These are phyloP conservation scores for Ianthella basta DNA, from an alignment of 37 sponge, comb jelly and placozoan species.

Conservation along the genomic window DNA sequence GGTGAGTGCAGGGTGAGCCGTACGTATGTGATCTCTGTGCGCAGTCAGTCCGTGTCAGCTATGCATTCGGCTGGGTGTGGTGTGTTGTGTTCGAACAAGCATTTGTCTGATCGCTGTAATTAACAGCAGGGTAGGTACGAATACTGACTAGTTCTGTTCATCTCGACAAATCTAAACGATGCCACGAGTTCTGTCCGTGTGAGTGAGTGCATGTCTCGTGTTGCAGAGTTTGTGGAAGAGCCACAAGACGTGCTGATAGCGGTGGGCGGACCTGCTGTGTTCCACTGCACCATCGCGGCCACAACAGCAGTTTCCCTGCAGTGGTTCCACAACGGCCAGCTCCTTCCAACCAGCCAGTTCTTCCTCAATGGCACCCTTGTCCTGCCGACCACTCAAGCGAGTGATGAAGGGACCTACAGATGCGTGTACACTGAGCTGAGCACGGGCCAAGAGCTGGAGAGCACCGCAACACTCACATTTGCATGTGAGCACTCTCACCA, in stretches of 20 bases:
- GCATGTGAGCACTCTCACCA: constrained; percentile 57
- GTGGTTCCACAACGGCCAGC: constrained; percentile 44
- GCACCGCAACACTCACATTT: constrained; percentile 54
- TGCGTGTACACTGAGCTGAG: constrained; percentile 51
- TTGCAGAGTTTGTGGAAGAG: constrained; percentile 34
- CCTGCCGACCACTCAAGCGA: constrained; percentile 38
- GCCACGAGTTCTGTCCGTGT: no score
- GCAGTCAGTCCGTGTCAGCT: no score
- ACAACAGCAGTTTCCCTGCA: constrained; percentile 38
- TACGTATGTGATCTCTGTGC: no score
- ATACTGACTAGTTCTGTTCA: no score
- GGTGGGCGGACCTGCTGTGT: constrained; percentile 40
- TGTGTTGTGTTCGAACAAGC: no score
- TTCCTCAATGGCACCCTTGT: constrained; percentile 38
- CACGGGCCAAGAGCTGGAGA: neutral
- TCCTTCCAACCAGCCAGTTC: constrained; percentile 35
- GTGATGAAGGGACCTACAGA: constrained; percentile 54
- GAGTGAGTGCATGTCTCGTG: neutral
- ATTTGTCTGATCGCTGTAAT: no score
- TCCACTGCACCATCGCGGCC: constrained; percentile 51
- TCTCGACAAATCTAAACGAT: no score
- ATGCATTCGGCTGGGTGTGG: no score
- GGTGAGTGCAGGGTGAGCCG: no score
- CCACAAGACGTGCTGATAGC: constrained; percentile 56
- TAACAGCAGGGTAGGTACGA: no score